Base-by-base conservation (phyloP, 2,888 invertebrate genomes). In the Cryptocephalus moraei region DNA sequence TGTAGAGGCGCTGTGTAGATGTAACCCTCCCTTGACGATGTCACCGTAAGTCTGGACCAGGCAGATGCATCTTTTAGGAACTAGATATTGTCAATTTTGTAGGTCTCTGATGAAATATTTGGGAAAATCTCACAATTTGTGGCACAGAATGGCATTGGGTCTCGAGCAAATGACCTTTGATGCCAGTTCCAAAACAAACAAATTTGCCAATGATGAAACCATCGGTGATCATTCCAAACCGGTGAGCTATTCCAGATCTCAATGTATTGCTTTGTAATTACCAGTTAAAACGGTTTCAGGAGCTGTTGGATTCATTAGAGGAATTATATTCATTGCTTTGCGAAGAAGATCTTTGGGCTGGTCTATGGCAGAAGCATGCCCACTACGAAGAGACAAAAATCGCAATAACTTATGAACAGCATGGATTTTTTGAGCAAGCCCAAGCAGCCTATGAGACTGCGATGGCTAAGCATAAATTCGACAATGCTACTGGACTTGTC, bases 281-380 rank as follows among this genome's bases (percentile, higher is more conserved):
- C 22, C 22, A 22, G 22, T 22, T 22, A 22, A 22, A 22, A 22
- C 9, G 41, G 31, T 45, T 50, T 41, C 33, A 61, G 72, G 84
- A 86, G 63, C 73, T 86, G 6, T 69, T 85, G 44, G 89, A 91
- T 60, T 83, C 85, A 0, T 72, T 99, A 41, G 88, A 90, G 31
- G 91, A 93, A 59, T 82, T 99, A 79, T 99, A 96, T 66, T 81
- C 86, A n/a, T 74, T 88, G 32, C 73, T 99, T 42, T 86, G 87
- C 68, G 97, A 99, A 65, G 93, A 95, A 63, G 99, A 99, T 66
- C 84, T 96, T 78, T 93, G 93, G 91, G 87, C 89, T 1, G 96
- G 94, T 0, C 70, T 97, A 46, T 97, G 97, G 97, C 87, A 88
- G 63, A 88, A 91, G 62, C 86, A 93, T 62, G 88, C 94, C 1